Evolutionary conservation across 2,888 invertebrate species (phyloP).

Genomic region (Calliphora vomitoria): DNA sequence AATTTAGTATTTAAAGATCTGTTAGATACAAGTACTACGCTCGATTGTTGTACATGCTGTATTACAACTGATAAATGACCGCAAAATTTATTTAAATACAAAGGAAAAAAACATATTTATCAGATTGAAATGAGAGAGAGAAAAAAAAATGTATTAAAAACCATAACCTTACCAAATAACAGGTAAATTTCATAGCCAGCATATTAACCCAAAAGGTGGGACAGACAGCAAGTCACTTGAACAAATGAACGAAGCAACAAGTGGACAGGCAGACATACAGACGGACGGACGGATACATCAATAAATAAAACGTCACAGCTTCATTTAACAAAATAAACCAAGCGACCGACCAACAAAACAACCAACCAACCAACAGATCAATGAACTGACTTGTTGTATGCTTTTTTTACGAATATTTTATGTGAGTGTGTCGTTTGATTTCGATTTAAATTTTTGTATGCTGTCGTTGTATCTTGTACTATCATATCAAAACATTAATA

Average conservation of each 20-base stretch:
- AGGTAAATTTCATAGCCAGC: constrained; percentile 63
- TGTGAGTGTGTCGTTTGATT: constrained; percentile 36
- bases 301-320: constrained; percentile 63
- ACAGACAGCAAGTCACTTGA: constrained; percentile 12
- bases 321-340: constrained; percentile 56
- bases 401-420: constrained; percentile 41
- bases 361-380: constrained; percentile 53
- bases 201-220: constrained; percentile 59
- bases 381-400: constrained; percentile 60
- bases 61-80: constrained; percentile 29
- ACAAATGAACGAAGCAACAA: constrained; percentile 40
- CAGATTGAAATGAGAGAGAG: constrained; percentile 33
- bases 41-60: constrained; percentile 22
- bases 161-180: constrained; percentile 73
- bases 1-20: constrained; percentile 33
- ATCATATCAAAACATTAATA: constrained; percentile 38
- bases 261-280: background rate
- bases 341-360: constrained; percentile 32
- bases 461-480: constrained; percentile 22
- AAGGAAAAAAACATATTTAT: constrained; percentile 17
- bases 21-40: background rate
- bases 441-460: constrained; percentile 34
- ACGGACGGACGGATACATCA: background rate
- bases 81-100: constrained; percentile 41
- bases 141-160: constrained; percentile 35